Base-by-base conservation (phyloP, 2,888 invertebrate genomes). In the Ormyrus labotus region DNA sequence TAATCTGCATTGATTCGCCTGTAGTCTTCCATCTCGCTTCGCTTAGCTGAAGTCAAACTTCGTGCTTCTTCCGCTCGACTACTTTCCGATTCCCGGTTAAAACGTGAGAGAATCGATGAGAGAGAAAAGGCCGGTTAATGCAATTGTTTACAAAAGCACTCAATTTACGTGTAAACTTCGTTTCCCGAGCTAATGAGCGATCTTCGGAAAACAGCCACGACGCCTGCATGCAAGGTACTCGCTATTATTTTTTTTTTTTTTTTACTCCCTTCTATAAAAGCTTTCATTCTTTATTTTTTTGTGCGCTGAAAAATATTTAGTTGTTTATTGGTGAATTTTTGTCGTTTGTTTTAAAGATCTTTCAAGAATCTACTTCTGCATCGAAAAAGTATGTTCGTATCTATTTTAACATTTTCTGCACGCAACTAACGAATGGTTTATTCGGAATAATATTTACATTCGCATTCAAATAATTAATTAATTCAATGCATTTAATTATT, bases 131-230 rank as follows among this genome's bases (percentile, higher is more conserved):
- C 58, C 65, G 72, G 71, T 3, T 78, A 78, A 78, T 78, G 72
- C 78, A 78, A 78, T 78, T 78, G 78, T 78, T 71, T 71, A 57
- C 73, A 68, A 78, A 78, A 78, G 73, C 73, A 60, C 73, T 78
- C 73, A 73, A 78, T 78, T 78, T 68, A n/a, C 11, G 45, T 50
- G 9, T 13, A 57, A 10, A 19, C 47, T 70, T 8, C 13, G 11
- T 69, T 76, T 57, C 34, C 10, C 57, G 70, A n/a, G 19, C 53
- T 5, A 63, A 68, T 51, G 61, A 61, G 45, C 61, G 60, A 50
- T 48, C 34, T 47, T 68, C 74, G 75, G 60, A 11, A 64, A 77
- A 70, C 61, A 47, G 50, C 57, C 69, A 70, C 34, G 72, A 63
- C 34, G 10, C 63, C 34, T 4, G 3, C 34, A 0, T 4, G 34